Conservation (phyloP, 2,797 vertebrate species). For the Spinibarbus caldwelli region DNA sequence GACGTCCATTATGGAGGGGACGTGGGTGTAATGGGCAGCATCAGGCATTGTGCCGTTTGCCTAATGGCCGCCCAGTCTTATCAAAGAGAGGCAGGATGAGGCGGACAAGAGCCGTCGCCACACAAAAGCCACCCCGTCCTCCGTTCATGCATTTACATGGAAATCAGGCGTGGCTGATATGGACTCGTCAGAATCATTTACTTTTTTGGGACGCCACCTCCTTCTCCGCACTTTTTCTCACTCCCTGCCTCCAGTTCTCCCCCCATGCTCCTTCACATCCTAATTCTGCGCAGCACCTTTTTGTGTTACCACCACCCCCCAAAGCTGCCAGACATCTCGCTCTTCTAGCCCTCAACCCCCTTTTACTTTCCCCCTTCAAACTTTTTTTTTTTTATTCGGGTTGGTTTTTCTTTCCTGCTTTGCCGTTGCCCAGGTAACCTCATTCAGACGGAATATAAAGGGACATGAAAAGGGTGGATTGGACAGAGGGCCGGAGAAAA, state of each 20-base stretch:
- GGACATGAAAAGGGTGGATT: constrained; percentile 82
- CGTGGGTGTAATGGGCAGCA: constrained; percentile 70
- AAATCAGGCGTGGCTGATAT: constrained; percentile 79
- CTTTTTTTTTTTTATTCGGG: constrained; percentile 67
- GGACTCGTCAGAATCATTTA: constrained; percentile 81
- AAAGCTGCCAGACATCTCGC: constrained; percentile 58
- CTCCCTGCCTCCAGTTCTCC: constrained; percentile 32
- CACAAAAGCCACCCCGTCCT: constrained; percentile 68
- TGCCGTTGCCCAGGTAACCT: constrained; percentile 83
- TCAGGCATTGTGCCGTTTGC: constrained; percentile 64
- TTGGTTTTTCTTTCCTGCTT: constrained; percentile 78
- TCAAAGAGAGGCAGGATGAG: constrained; percentile 76
- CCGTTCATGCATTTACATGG: constrained; percentile 75
- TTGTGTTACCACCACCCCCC: constrained; percentile 61
- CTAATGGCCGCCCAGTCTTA: constrained; percentile 76
- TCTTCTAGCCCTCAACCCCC: constrained; percentile 62
- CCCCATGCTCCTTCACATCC: constrained; percentile 21
- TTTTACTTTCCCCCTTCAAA: constrained; percentile 62
- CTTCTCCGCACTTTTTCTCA: constrained; percentile 60
- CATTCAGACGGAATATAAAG: constrained; percentile 83
- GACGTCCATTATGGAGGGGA: constrained; percentile 75
- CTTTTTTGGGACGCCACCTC: constrained; percentile 65
- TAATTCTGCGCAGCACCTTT: constrained; percentile 49
- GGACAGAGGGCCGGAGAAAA: constrained; percentile 81
- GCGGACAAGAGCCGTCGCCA: constrained; percentile 63